Base-by-base conservation (phyloP, 2,888 invertebrate species). In the Carpatolechia fugitivella region DNA sequence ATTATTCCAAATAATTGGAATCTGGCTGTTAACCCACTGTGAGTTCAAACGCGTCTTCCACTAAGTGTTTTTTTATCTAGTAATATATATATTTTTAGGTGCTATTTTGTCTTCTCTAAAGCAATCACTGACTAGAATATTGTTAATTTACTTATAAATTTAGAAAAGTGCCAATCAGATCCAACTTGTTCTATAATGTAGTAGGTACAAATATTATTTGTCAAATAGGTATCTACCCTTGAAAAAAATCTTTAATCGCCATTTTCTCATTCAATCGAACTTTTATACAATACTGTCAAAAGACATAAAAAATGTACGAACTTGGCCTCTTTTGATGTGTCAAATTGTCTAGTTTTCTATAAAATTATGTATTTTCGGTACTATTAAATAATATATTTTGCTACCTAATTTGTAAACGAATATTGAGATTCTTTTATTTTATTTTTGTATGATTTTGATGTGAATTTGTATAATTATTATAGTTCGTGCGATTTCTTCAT, bases 351-450 rank as follows among this genome's bases (percentile, higher is more conserved):
- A 49, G 35, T 49, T 36, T 49, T 18, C 1, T 36, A 36, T 20
- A 18, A 49, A 20, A 24, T 24, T 5, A n/a, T 49, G 1, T 49
- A 49, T 36, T 35, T 36, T 35, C 35, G 36, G 49, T 49, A 36
- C 35, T 49, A 24, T 35, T 49, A 33, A 11, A 33, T 48, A 29
- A 20, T 41, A 44, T 29, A 29, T 29, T 48, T 33, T 33, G 13
- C 48, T 51, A 36, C 38, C 30, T n/a, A 46, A 44, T n/a, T 54
- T 47, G 44, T 58, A 54, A 56, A 56, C 57, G 60, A 62, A 58
- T 52, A 46, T 49, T 54, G 62, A 59, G 59, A 58, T 62, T 62
- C 46, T 60, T n/a, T 40, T 47, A 38, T 56, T 56, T 54, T n/a
- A n/a, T n/a, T n/a, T 59, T 46, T 54, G 52, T 58, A 56, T 56